Percentiles rank a stretch among this genome's conserved stretches.
Conservation (phyloP, 2,888 invertebrate species). For the Thumatha senex region DNA sequence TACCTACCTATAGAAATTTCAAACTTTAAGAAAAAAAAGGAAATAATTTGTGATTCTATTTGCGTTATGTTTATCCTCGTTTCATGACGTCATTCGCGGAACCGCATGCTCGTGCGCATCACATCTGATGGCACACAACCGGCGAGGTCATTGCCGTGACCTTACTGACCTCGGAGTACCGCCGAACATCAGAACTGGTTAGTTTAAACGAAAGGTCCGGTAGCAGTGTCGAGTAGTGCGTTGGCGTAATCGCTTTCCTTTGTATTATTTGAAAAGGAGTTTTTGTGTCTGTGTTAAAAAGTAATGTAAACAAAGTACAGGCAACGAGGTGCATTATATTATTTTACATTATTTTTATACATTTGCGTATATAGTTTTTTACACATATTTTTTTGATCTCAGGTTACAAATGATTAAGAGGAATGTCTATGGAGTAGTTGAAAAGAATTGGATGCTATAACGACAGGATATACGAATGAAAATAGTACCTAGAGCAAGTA, state of each 20-base stretch:
- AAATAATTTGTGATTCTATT: too few relatives aligned
- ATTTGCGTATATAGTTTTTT: too few relatives aligned
- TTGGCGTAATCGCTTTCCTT: not conserved
- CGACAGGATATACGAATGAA: too few relatives aligned
- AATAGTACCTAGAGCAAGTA: too few relatives aligned
- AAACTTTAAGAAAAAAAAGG: too few relatives aligned
- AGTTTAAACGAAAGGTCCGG: not conserved
- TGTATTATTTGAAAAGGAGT: not conserved
- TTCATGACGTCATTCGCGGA: constrained; percentile 3
- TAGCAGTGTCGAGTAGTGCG: constrained; percentile 4
- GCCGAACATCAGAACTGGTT: constrained; percentile 32
- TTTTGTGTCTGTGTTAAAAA: not conserved
- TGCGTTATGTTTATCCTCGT: not conserved
- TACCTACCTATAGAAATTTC: too few relatives aligned
- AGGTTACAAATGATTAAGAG: too few relatives aligned
- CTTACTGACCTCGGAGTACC: constrained; percentile 41
- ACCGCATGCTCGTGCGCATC: constrained; percentile 12
- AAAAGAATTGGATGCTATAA: too few relatives aligned
- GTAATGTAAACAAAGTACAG: not conserved
- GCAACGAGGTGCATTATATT: too few relatives aligned
- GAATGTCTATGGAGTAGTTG: too few relatives aligned
- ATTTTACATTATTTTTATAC: too few relatives aligned
- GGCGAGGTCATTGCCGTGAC: constrained; percentile 47
- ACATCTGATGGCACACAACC: constrained; percentile 21
- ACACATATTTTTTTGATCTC: too few relatives aligned